Evolutionary conservation across 2,113 vertebrate species (phyloP).

Genomic region (Nyctibius bracteatus): DNA sequence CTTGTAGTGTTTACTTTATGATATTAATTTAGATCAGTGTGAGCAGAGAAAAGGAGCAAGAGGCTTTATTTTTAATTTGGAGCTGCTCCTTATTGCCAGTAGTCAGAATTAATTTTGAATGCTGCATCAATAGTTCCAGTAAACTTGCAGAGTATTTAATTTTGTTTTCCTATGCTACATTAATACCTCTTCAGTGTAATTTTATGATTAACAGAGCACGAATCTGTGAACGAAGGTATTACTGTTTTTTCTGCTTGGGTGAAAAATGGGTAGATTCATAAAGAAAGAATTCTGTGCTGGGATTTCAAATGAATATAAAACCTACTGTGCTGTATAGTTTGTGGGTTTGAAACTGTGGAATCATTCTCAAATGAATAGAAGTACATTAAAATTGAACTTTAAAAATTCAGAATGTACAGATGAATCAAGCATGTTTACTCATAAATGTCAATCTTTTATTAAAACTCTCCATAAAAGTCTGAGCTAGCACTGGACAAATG

Average conservation of each 20-base stretch:
- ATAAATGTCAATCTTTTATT: slow-evolving; percentile 44
- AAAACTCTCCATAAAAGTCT: not conserved
- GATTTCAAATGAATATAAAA: slow-evolving; percentile 60
- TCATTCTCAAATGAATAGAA: slow-evolving; percentile 56
- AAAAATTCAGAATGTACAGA: slow-evolving; percentile 48
- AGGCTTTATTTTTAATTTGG: not conserved
- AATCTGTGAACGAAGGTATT: slow-evolving; percentile 17
- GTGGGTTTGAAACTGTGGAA: slow-evolving; percentile 54
- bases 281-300: slow-evolving; percentile 56
- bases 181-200: slow-evolving; percentile 56
- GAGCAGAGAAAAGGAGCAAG: slow-evolving; percentile 3
- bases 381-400: slow-evolving; percentile 63
- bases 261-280: slow-evolving; percentile 49
- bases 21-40: slow-evolving; percentile 43
- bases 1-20: not conserved
- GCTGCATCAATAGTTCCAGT: slow-evolving; percentile 19
- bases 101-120: slow-evolving; percentile 43
- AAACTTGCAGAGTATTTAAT: slow-evolving; percentile 42
- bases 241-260: slow-evolving; percentile 44
- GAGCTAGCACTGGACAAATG: not conserved
- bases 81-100: not conserved
- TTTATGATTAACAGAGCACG: slow-evolving; percentile 52
- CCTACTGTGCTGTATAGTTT: slow-evolving; percentile 7
- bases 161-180: slow-evolving; percentile 58
- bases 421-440: slow-evolving; percentile 47